These are phyloP conservation scores for Aplodontia rufa DNA, from an alignment of 2,113 vertebrate genomes.

Conservation along the genomic window DNA sequence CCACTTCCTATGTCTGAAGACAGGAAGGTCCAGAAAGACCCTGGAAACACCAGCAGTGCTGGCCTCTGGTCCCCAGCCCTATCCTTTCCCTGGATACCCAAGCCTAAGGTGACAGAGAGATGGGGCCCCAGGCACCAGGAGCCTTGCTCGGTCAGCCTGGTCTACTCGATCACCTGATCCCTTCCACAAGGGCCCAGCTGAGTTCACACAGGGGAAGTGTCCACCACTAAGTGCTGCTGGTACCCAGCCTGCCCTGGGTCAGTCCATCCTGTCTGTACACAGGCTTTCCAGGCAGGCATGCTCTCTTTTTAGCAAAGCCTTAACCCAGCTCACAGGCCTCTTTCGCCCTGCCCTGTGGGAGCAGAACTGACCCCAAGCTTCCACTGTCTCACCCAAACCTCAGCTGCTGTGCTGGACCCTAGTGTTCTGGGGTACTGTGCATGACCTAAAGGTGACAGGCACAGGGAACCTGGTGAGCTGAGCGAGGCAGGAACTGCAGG, in stretches of 20 bases:
- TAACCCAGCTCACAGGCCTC: neutral
- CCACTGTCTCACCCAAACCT: too few species aligned
- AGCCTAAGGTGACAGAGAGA: neutral
- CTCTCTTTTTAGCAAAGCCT: neutral
- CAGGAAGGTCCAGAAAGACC: neutral
- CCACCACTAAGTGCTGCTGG: neutral
- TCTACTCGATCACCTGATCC: too few species aligned
- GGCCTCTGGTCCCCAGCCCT: neutral
- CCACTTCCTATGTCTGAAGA: neutral
- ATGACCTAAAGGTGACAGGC: neutral
- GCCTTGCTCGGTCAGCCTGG: too few species aligned
- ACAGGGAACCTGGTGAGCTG: neutral
- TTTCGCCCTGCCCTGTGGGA: neutral
- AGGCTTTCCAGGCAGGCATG: neutral
- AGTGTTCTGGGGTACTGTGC: too few species aligned
- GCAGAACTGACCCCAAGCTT: neutral
- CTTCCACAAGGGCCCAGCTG: neutral
- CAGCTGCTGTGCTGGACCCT: too few species aligned
- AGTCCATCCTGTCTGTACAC: neutral
- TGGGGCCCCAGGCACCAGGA: neutral
- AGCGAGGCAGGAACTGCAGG: neutral
- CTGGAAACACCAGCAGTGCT: neutral
- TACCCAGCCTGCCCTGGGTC: neutral
- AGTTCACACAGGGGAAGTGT: neutral
- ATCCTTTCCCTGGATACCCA: neutral